Conservation (phyloP, 1,140 invertebrate genomes). For the Dendrolimus punctatus region DNA sequence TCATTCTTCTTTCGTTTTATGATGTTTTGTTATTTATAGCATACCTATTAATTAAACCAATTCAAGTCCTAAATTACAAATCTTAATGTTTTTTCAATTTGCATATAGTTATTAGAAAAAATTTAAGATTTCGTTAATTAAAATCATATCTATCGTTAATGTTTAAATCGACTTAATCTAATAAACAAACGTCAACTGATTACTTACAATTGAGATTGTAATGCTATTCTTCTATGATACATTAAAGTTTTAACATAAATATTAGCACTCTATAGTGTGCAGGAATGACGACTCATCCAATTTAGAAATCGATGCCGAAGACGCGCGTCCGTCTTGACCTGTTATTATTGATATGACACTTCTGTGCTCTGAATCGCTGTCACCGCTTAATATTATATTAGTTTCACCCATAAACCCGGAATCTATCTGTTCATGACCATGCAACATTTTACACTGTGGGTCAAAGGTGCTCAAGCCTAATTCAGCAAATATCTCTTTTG, state of each 20-base stretch:
- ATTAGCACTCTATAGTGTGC: conserved; percentile 53
- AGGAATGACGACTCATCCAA: conserved; percentile 50
- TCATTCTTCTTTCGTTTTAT: too few species aligned
- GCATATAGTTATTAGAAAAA: too few species aligned
- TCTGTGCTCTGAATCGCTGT: conserved; percentile 62
- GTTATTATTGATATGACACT: conserved; percentile 63
- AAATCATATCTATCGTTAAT: too few species aligned
- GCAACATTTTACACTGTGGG: conserved; percentile 20
- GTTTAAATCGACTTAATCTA: too few species aligned
- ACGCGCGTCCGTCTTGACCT: conserved; percentile 45
- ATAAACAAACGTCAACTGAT: too few species aligned
- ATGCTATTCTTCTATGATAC: conserved; percentile 1
- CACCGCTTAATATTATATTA: conserved; percentile 59
- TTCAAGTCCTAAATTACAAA: too few species aligned
- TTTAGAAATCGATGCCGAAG: conserved; percentile 40
- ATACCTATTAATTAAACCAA: too few species aligned
- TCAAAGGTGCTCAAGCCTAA: conserved; percentile 39
- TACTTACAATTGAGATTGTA: neutral
- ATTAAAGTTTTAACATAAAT: conserved; percentile 3
- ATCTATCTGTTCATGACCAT: conserved; percentile 50
- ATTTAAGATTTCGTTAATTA: too few species aligned
- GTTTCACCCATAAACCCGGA: conserved; percentile 60
- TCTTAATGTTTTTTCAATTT: too few species aligned
- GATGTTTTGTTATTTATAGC: too few species aligned
- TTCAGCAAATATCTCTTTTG: conserved; percentile 49